phyloP scores from a whole-genome alignment of 2,888 invertebrate species.

The Noctua janthina region DNA sequence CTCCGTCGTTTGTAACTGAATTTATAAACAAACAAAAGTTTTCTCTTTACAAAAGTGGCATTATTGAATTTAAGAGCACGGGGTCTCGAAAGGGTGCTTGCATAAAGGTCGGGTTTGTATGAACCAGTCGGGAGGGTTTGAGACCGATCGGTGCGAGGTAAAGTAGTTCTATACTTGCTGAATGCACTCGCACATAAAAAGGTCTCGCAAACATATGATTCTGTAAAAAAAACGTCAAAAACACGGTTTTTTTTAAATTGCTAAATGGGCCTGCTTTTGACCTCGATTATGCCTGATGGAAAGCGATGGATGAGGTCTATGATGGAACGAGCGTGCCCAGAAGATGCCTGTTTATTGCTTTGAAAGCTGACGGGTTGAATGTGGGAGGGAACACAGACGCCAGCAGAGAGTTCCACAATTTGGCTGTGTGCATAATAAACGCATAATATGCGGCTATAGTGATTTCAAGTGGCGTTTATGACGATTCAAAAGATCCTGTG shows the following conservation, averaged over 20 bases:
- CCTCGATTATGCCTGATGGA: too few relatives aligned
- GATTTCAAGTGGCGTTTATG: too few relatives aligned
- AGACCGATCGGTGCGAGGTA: neutral
- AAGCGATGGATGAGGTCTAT: too few relatives aligned
- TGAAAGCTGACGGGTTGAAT: too few relatives aligned
- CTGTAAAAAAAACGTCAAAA: too few relatives aligned
- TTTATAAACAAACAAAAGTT: constrained; percentile 35
- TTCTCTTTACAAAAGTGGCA: constrained; percentile 16
- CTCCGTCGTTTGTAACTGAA: neutral
- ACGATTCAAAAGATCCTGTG: neutral
- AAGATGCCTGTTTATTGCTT: too few relatives aligned
- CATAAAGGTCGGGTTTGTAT: neutral
- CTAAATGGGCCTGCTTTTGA: too few relatives aligned
- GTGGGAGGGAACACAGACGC: too few relatives aligned
- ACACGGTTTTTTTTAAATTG: neutral
- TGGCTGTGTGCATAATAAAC: too few relatives aligned
- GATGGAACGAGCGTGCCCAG: too few relatives aligned
- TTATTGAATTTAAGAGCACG: constrained; percentile 34
- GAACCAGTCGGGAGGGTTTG: neutral
- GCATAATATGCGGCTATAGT: too few relatives aligned
- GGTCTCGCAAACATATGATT: neutral
- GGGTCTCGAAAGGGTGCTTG: neutral
- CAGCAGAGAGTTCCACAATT: too few relatives aligned
- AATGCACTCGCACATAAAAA: neutral
- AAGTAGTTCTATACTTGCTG: neutral